Evolutionary conservation across 2,888 invertebrate genomes (phyloP).

Genomic region (Brenthis daphne): DNA sequence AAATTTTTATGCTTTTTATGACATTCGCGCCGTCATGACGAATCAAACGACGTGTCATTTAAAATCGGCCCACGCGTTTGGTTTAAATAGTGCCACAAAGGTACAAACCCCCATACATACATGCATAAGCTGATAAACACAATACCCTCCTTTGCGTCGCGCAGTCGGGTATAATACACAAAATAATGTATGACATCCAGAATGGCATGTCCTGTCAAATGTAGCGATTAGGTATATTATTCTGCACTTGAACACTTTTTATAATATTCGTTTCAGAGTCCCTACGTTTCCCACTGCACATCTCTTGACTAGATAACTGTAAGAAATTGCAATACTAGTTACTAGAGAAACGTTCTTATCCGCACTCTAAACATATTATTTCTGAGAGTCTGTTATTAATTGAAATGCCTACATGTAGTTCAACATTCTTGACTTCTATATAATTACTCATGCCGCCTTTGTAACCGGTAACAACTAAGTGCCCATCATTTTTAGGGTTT

Average conservation of each 20-base stretch:
- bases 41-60: too few species aligned
- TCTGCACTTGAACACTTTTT: slow-evolving; percentile 38
- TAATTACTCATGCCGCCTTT: slow-evolving; percentile 42
- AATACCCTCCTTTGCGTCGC: too few species aligned
- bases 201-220: slow-evolving; percentile 49
- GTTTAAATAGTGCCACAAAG: too few species aligned
- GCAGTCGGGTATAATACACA: too few species aligned
- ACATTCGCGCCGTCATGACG: too few species aligned
- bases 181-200: too few species aligned
- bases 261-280: slow-evolving; percentile 43
- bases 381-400: slow-evolving; percentile 55
- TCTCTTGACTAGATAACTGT: slow-evolving; percentile 67
- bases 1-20: too few species aligned
- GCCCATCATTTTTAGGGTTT: slow-evolving; percentile 27
- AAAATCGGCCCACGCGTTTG: too few species aligned
- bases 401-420: slow-evolving; percentile 46
- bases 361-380: slow-evolving; percentile 46
- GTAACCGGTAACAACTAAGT: slow-evolving; percentile 36
- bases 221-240: slow-evolving; percentile 57
- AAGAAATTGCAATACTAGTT: slow-evolving; percentile 56
- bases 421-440: slow-evolving; percentile 49
- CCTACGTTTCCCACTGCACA: slow-evolving; percentile 59
- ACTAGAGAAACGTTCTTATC: slow-evolving; percentile 47
- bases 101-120: too few species aligned
- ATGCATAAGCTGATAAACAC: too few species aligned